Evolutionary conservation across 2,888 invertebrate species (phyloP).

Genomic region (Abrostola triplasia): DNA sequence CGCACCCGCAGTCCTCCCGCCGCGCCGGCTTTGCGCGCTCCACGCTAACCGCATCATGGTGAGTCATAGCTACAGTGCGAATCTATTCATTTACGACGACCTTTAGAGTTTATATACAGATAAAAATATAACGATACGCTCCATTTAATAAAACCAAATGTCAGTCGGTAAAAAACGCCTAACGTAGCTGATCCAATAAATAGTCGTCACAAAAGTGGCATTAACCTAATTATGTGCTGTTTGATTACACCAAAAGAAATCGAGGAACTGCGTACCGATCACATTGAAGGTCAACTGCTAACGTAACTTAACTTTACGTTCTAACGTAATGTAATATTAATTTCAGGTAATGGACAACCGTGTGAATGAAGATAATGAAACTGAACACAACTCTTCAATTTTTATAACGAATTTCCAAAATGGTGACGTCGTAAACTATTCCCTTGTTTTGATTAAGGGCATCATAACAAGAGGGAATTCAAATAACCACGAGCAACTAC

Average conservation of each 20-base stretch:
- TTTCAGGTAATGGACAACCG: constrained; percentile 88
- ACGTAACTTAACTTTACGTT: constrained; percentile 44
- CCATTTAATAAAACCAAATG: constrained; percentile 53
- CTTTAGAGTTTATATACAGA: constrained; percentile 67
- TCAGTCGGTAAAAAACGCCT: constrained; percentile 34
- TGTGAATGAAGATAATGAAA: constrained; percentile 78
- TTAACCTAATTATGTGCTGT: constrained; percentile 70
- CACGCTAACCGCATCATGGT: constrained; percentile 86
- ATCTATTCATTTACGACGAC: constrained; percentile 81
- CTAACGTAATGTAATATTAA: constrained; percentile 58
- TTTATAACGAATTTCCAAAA: constrained; percentile 89
- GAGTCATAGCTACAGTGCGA: constrained; percentile 84
- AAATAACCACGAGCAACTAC: constrained; percentile 78
- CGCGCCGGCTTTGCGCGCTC: constrained; percentile 85
- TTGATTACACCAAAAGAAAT: constrained; percentile 64
- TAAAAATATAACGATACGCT: constrained; percentile 65
- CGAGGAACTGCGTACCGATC: constrained; percentile 60
- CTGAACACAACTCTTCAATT: constrained; percentile 81
- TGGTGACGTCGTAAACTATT: constrained; percentile 89
- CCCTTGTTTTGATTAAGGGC: constrained; percentile 89
- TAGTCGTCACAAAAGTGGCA: constrained; percentile 46
- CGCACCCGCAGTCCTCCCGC: constrained; percentile 84
- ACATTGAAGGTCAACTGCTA: constrained; percentile 64
- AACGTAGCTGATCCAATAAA: constrained; percentile 23
- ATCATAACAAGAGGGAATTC: constrained; percentile 83